Evolutionary conservation across 2,797 vertebrate species (phyloP).

Genomic region (Rhodeus uyekii): DNA sequence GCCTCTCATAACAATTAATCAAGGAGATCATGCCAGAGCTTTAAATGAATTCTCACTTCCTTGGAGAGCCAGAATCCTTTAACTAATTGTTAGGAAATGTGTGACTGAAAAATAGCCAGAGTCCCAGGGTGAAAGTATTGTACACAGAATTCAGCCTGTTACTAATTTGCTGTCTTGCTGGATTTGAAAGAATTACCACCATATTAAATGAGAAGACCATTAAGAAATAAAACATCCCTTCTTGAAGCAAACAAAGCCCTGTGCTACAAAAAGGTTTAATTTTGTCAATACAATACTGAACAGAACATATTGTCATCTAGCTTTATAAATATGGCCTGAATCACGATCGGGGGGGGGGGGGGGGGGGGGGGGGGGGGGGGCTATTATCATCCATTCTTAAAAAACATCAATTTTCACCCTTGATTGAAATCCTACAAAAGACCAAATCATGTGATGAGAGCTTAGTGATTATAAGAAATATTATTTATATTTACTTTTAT

Average conservation of each 20-base stretch:
- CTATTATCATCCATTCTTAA: constrained; percentile 5
- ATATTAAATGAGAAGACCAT: constrained; percentile 5
- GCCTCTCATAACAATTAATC: constrained; percentile 52
- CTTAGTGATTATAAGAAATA: neutral
- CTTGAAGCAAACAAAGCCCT: neutral
- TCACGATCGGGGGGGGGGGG: constrained; percentile 6
- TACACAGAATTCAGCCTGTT: constrained; percentile 10
- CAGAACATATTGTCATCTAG: neutral
- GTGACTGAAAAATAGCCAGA: constrained; percentile 35
- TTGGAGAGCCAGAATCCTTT: constrained; percentile 32
- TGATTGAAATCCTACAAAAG: neutral
- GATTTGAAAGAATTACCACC: constrained; percentile 16
- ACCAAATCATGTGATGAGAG: neutral
- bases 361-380: no score
- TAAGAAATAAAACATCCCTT: constrained; percentile 10
- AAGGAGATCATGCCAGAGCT: constrained; percentile 37
- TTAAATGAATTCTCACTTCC: constrained; percentile 44
- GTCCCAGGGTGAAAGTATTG: constrained; percentile 17
- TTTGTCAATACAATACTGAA: neutral
- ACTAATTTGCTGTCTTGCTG: constrained; percentile 33
- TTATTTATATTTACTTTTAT: neutral
- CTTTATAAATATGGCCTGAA: neutral
- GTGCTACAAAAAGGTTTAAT: neutral
- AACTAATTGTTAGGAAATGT: constrained; percentile 44
- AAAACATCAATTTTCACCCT: neutral